Conservation (phyloP, 2,797 vertebrate species). For the Mionectes olivaceus region DNA sequence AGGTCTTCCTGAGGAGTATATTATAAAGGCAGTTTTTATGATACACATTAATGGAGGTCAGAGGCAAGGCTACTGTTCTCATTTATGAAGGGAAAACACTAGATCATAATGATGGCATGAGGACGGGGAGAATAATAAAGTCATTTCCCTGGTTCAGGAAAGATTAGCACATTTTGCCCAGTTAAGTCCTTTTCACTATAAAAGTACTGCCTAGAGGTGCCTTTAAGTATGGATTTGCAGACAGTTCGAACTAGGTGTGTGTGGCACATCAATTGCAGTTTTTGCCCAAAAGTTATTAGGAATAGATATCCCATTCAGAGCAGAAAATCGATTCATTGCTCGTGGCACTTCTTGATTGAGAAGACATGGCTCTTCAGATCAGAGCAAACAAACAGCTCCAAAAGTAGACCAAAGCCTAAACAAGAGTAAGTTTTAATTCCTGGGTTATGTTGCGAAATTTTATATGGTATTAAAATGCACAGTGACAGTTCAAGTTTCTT, state of each 20-base stretch:
- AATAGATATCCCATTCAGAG: background rate
- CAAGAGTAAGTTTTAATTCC: background rate
- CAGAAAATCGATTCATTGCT: background rate
- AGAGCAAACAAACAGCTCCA: background rate
- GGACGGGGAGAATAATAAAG: conserved; percentile 19
- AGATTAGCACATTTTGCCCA: conserved; percentile 36
- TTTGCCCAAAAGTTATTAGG: background rate
- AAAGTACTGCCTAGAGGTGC: conserved; percentile 14
- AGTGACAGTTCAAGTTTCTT: background rate
- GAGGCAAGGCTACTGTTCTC: conserved; percentile 26
- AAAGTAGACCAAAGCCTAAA: background rate
- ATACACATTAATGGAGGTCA: conserved; percentile 29
- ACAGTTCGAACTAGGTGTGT: background rate
- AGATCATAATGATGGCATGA: conserved; percentile 12
- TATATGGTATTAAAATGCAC: background rate
- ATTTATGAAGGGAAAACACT: conserved; percentile 8
- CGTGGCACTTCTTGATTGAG: background rate
- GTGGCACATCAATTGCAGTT: background rate
- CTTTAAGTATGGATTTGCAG: background rate
- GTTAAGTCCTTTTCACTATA: conserved; percentile 2
- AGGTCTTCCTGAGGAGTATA: background rate
- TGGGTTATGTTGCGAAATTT: background rate
- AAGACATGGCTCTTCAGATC: background rate
- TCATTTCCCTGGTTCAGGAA: background rate
- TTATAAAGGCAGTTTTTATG: conserved; percentile 25